Base-by-base conservation (phyloP, 2,888 invertebrate species). In the Rhagonycha fulva region DNA sequence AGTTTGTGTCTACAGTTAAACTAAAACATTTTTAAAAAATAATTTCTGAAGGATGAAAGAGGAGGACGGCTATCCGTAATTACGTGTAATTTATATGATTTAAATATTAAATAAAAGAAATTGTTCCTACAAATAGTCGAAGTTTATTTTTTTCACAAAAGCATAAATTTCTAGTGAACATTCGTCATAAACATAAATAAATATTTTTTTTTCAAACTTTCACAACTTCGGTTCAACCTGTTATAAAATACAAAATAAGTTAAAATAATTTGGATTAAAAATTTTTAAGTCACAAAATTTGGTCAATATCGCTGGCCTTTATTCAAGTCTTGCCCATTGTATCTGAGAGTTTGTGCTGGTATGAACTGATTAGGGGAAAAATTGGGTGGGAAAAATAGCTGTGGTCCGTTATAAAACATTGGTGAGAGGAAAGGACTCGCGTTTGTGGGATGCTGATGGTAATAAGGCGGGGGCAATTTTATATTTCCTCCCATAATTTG, bases 361-460 rank as follows among this genome's bases (percentile, higher is more conserved):
- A 7, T 5, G 47, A 68, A 72, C 11, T 79, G 75, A 24, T 26
- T 75, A 0, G 82, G 80, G 7, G 81, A 77, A 75, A 85, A 84
- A 62, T 82, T 81, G 0, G 81, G 80, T 9, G 85, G 83, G 60
- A 82, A 82, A 70, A 82, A 82, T 3, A 79, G 67, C 68, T 81
- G 80, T 11, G 79, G 78, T n/a, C 47, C 47, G 9, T 47, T 47
- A n/a, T 47, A 47, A n/a, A n/a, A 9, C 47, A 47, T n/a, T 5
- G 47, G 47, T 2, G 47, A 47, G 7, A 47, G 19, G 68, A 81
- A 62, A 11, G 82, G 81, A n/a, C 74, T 77, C 60, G 81, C 14
- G 47, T 76, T 71, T 14, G 80, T n/a, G 7, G 47, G 47, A 2
- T 47, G n/a, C n/a, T n/a, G 47, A 2, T 47, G 47, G n/a, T 47